Evolutionary conservation across 2,797 vertebrate species (phyloP).

Genomic region (Fistularia tabacaria): DNA sequence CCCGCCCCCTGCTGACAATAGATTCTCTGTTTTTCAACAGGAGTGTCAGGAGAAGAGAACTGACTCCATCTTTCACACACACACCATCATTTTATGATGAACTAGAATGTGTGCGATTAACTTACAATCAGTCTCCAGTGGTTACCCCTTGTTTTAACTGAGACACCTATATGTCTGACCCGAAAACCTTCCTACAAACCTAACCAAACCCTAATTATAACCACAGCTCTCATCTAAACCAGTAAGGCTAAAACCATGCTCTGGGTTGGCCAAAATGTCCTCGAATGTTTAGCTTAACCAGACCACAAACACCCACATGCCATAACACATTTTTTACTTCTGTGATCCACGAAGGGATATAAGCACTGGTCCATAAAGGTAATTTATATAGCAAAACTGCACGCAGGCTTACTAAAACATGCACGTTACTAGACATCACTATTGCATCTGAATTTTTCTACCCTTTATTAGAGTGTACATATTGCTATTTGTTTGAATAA

Average conservation of each 20-base stretch:
- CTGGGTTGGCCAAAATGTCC: constrained; percentile 7
- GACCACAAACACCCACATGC: constrained; percentile 12
- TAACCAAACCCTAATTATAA: constrained; percentile 39
- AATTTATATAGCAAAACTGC: too few species aligned
- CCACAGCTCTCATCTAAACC: constrained; percentile 30
- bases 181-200: constrained; percentile 21
- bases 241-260: constrained; percentile 22
- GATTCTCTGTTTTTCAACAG: constrained; percentile 63
- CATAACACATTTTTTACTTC: constrained; percentile 11
- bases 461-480: too few species aligned
- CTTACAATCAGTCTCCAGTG: constrained; percentile 24
- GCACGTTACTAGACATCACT: too few species aligned
- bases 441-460: too few species aligned
- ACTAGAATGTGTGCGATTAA: constrained; percentile 7
- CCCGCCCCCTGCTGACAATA: constrained; percentile 43
- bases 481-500: too few species aligned
- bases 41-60: constrained; percentile 37
- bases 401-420: too few species aligned
- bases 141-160: constrained; percentile 21
- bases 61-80: constrained; percentile 13
- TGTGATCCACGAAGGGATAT: constrained; percentile 14
- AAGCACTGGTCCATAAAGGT: constrained; percentile 14
- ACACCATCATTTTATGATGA: constrained; percentile 15
- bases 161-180: constrained; percentile 12
- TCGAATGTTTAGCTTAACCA: constrained; percentile 19